Evolutionary conservation across 2,113 vertebrate species (phyloP), one percentile per base, ranked within the genome.

Genomic region (Peromyscus californicus): DNA sequence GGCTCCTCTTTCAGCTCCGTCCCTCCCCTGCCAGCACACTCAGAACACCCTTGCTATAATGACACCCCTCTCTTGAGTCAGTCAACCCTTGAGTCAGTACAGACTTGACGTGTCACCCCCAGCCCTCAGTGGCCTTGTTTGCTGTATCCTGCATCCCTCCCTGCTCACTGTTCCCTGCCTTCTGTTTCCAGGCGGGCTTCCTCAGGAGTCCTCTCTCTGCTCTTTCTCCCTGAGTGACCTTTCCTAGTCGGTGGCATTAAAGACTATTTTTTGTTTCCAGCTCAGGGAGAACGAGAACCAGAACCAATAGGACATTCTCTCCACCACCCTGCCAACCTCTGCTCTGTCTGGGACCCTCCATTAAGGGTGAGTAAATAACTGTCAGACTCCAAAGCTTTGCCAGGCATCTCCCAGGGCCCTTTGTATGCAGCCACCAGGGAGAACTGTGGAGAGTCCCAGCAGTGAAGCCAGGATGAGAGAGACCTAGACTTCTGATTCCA

Each of bases 81-180:
- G 15, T 33, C 75, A 88, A 10, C 12, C 15, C 26, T 48, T 19
- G 1, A 31, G 1, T 12, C 12, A 31, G 1, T 5, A 17, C 59
- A 29, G 21, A 15, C 31, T 42, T 59, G 26, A 65, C 54, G 36
- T 7, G 13, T 36, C 57, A 9, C 22, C 19, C 61, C 82, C 39
- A 39, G 31, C 1, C 57, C 21, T n/a, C 12, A 0, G 22, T 24
- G 59, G 61, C 29, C 59, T 45, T 61, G 9, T 57, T 51, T 83
- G 22, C 65, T n/a, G 85, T 3, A 13, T 17, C 19, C 51, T n/a
- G 59, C 48, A 22, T 42, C 82, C 82, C 70, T 29, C 22, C 15
- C 51, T 21, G 0, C 45, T 70, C 3, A 22, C 33, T 1, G 0
- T 19, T 61, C 54, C 26, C 59, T 7, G 26, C 7, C 48, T 70